phyloP scores from a whole-genome alignment of 2,888 invertebrate genomes.

The Cylloceria caligata region DNA sequence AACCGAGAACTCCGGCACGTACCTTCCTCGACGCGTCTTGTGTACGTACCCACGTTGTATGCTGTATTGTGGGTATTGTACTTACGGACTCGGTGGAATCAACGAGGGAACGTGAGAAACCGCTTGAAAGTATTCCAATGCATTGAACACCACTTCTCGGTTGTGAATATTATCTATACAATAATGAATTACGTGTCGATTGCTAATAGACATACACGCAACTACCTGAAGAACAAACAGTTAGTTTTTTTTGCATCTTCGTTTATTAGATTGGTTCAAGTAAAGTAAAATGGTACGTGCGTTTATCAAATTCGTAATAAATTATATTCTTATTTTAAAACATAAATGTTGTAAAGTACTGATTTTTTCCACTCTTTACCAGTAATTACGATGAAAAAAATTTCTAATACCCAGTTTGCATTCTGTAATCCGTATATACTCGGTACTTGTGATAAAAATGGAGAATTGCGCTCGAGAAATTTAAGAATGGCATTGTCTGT shows the following conservation, averaged over 20 bases:
- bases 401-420: too few relatives aligned
- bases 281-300: not conserved
- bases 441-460: too few relatives aligned
- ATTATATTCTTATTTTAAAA: too few relatives aligned
- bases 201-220: not conserved
- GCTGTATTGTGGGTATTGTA: slow-evolving; percentile 14
- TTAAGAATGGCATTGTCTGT: too few relatives aligned
- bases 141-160: not conserved
- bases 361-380: too few relatives aligned
- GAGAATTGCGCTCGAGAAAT: too few relatives aligned
- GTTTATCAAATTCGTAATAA: too few relatives aligned
- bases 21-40: slow-evolving; percentile 45
- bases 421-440: too few relatives aligned
- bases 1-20: slow-evolving; percentile 61
- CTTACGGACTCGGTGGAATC: slow-evolving; percentile 19
- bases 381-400: too few relatives aligned
- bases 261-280: not conserved
- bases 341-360: too few relatives aligned
- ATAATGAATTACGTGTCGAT: not conserved
- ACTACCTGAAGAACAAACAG: not conserved
- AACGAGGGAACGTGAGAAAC: slow-evolving; percentile 61
- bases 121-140: slow-evolving; percentile 55
- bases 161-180: not conserved
- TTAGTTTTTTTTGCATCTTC: not conserved
- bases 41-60: slow-evolving; percentile 24